phyloP scores from a whole-genome alignment of 2,797 vertebrate genomes.

The Hypotaenidia okinawae region DNA sequence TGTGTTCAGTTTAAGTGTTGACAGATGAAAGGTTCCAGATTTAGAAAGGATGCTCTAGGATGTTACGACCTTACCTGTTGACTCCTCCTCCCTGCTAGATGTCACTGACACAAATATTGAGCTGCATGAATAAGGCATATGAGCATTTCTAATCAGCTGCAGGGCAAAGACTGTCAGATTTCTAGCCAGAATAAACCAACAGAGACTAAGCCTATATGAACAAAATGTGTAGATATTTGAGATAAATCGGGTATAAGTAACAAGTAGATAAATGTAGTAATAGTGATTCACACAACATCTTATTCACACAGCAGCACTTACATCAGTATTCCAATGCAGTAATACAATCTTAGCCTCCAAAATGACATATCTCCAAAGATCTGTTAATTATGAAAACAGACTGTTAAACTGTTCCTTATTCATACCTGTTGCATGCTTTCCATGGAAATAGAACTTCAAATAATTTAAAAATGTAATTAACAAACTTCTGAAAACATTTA shows the following conservation, averaged over 20 bases:
- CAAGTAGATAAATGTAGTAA: background rate
- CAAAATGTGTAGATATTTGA: background rate
- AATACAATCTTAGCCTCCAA: background rate
- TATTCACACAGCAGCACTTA: background rate
- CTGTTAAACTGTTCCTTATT: background rate
- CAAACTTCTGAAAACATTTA: background rate
- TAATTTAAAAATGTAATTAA: background rate
- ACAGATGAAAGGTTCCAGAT: background rate
- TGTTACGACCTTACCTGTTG: background rate
- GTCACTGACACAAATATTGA: background rate
- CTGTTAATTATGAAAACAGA: background rate
- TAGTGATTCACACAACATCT: background rate
- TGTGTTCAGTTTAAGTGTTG: background rate
- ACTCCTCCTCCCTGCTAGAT: background rate
- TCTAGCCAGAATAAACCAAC: background rate
- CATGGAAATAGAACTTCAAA: background rate
- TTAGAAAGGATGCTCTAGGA: background rate
- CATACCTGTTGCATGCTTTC: background rate
- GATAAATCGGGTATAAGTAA: background rate
- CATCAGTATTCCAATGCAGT: background rate
- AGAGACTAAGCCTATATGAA: background rate
- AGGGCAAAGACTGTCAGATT: background rate
- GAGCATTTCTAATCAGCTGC: background rate
- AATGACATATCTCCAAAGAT: background rate
- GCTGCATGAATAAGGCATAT: background rate